Conservation (phyloP, 1,140 invertebrate species). For the Drosophila mojavensis region DNA sequence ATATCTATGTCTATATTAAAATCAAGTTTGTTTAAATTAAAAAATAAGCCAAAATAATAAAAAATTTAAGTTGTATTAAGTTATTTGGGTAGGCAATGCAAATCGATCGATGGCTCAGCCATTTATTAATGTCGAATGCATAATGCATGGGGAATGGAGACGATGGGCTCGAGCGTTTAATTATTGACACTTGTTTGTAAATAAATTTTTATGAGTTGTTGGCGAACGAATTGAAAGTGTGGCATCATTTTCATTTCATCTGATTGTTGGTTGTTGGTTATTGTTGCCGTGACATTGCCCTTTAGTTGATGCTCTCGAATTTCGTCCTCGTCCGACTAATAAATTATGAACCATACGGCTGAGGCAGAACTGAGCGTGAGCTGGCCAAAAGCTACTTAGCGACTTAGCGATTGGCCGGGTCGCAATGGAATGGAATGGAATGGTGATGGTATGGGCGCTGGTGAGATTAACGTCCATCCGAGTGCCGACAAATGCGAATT, state of each 20-base stretch:
- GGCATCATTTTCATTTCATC: constrained; percentile 16
- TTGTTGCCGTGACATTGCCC: constrained; percentile 3
- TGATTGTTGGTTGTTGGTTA: background rate
- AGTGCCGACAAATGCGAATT: constrained; percentile 70
- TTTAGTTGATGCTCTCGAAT: constrained; percentile 6
- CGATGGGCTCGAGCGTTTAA: constrained; percentile 44
- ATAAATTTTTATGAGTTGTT: constrained; percentile 30
- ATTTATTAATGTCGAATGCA: constrained; percentile 43
- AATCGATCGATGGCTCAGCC: constrained; percentile 38
- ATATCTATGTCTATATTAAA: too few species aligned
- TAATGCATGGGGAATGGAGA: constrained; percentile 20
- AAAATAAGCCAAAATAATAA: too few species aligned
- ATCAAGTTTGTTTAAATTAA: too few species aligned
- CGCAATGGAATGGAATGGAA: too few species aligned
- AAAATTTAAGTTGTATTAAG: too few species aligned
- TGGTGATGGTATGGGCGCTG: background rate
- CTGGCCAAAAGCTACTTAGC: constrained; percentile 57
- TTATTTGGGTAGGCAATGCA: background rate
- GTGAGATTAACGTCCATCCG: constrained; percentile 15
- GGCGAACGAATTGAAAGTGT: background rate
- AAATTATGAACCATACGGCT: constrained; percentile 49
- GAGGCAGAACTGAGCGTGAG: constrained; percentile 6
- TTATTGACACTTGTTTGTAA: constrained; percentile 62
- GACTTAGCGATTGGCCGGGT: constrained; percentile 33
- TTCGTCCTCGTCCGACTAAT: constrained; percentile 22